Evolutionary conservation across 1,140 invertebrate species (phyloP).

Genomic region (Bombus sylvicola): DNA sequence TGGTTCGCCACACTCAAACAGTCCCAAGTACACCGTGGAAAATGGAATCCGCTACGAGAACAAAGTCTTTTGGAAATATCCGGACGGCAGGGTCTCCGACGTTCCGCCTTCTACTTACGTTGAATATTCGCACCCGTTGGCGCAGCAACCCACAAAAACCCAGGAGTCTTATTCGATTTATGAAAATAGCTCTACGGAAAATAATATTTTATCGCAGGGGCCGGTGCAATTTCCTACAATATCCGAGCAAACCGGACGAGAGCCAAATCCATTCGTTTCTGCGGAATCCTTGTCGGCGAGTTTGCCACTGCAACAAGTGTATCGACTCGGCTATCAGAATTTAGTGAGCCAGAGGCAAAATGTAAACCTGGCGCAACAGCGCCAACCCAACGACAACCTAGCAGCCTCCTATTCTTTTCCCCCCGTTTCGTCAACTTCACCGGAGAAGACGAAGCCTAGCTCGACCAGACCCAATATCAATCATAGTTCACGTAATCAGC

Average conservation of each 20-base stretch:
- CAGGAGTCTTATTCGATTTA: constrained; percentile 27
- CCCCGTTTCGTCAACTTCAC: background rate
- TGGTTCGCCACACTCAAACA: background rate
- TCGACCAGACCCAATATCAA: constrained; percentile 10
- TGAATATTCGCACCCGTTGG: constrained; percentile 57
- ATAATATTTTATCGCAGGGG: constrained; percentile 72
- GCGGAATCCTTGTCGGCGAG: constrained; percentile 48
- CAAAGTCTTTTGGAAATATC: constrained; percentile 81
- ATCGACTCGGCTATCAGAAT: constrained; percentile 62
- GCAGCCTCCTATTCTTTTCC: background rate
- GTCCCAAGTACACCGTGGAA: constrained; percentile 76
- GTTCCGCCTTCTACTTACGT: constrained; percentile 74
- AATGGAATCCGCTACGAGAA: constrained; percentile 79
- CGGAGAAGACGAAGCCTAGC: background rate
- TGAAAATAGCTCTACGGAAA: constrained; percentile 33
- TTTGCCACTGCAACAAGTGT: constrained; percentile 59
- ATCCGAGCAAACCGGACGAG: background rate
- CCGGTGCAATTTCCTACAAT: constrained; percentile 76
- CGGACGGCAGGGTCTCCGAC: constrained; percentile 77
- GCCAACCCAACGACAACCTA: constrained; percentile 1
- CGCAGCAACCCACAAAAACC: background rate
- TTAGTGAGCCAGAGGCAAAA: constrained; percentile 49
- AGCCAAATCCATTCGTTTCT: constrained; percentile 51
- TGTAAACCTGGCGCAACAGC: constrained; percentile 15
- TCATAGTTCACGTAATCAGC: background rate